These are phyloP conservation scores for Lithobates pipiens DNA, from an alignment of 2,797 vertebrate species.

Conservation along the genomic window DNA sequence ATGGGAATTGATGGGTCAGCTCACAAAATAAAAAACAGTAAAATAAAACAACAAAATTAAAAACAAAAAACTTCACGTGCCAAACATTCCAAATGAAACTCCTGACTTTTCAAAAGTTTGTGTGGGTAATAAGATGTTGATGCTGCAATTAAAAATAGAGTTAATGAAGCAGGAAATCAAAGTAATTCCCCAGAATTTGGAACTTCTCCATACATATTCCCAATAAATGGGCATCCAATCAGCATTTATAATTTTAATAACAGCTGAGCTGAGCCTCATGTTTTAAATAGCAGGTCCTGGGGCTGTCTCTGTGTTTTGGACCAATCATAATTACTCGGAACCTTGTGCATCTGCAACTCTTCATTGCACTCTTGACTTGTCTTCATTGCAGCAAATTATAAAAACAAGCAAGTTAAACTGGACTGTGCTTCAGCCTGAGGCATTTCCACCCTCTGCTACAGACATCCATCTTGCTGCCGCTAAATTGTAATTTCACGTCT, in stretches of 20 bases:
- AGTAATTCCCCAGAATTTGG: background rate
- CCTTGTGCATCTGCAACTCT: constrained; percentile 35
- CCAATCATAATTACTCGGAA: constrained; percentile 29
- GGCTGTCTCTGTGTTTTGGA: constrained; percentile 12
- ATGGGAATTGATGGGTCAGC: too few relatives aligned
- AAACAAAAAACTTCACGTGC: background rate
- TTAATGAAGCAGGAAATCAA: constrained; percentile 30
- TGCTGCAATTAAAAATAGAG: background rate
- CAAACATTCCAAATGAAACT: background rate
- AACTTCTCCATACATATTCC: background rate
- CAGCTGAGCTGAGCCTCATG: background rate
- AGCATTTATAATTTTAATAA: background rate
- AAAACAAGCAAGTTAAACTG: constrained; percentile 47
- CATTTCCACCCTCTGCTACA: constrained; percentile 20
- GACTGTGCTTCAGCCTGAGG: constrained; percentile 46
- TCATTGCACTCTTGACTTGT: constrained; percentile 26
- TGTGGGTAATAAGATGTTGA: background rate
- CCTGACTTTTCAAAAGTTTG: background rate
- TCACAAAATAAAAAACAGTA: too few relatives aligned
- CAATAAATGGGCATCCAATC: background rate
- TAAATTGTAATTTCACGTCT: constrained; percentile 50
- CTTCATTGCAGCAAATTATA: constrained; percentile 47
- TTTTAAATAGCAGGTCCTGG: constrained; percentile 27
- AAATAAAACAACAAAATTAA: too few relatives aligned
- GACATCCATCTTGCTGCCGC: constrained; percentile 37